Evolutionary conservation across 2,113 vertebrate species (phyloP).

Genomic region (Jacana jacana): DNA sequence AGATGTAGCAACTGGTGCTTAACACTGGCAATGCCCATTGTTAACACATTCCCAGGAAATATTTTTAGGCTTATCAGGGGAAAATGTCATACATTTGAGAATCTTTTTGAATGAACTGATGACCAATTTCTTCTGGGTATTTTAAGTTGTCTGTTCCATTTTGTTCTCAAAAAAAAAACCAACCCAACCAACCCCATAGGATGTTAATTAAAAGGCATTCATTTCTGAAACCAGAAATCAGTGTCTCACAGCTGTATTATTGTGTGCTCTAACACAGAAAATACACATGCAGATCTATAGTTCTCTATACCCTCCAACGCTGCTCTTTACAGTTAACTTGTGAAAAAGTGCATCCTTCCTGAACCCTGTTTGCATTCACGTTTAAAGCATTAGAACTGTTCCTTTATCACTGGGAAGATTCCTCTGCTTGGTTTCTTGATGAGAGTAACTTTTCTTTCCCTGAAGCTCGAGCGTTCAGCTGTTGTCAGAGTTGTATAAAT

Average conservation of each 20-base stretch:
- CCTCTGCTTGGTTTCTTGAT: background rate
- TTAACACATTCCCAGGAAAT: constrained; percentile 72
- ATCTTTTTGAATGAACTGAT: constrained; percentile 51
- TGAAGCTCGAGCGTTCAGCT: background rate
- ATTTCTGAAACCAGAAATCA: constrained; percentile 55
- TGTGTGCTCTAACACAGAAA: background rate
- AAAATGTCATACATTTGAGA: constrained; percentile 62
- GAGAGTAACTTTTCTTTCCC: background rate
- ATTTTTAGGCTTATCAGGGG: constrained; percentile 61
- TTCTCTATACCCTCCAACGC: background rate
- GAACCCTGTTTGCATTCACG: background rate
- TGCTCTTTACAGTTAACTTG: background rate
- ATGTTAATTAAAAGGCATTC: constrained; percentile 46
- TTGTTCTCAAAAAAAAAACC: background rate
- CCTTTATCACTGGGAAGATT: background rate
- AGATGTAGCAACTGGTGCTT: constrained; percentile 69
- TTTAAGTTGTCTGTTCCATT: constrained; percentile 57
- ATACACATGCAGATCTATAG: background rate
- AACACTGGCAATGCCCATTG: constrained; percentile 66
- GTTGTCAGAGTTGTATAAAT: background rate
- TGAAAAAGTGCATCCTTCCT: background rate
- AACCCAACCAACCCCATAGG: background rate
- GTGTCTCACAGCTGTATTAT: constrained; percentile 39
- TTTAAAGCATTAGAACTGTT: background rate
- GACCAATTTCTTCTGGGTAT: constrained; percentile 30